phyloP scores from a whole-genome alignment of 2,888 invertebrate genomes.

The Belgica antarctica region DNA sequence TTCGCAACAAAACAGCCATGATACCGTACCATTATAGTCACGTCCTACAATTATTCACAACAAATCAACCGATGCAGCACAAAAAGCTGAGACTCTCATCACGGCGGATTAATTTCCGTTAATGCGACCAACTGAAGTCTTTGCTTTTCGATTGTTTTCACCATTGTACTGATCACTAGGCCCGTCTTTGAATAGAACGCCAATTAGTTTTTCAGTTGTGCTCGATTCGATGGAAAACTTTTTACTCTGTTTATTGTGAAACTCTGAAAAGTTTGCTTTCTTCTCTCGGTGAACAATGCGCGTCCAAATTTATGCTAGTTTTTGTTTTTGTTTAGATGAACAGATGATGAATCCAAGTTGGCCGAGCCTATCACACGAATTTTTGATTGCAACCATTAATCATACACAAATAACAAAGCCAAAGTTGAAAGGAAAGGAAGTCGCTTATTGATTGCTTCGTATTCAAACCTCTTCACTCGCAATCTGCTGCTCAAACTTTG shows the following conservation, averaged over 20 bases:
- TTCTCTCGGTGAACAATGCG: too few species aligned
- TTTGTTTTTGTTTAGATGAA: too few species aligned
- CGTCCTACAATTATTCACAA: constrained; percentile 36
- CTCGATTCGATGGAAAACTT: neutral
- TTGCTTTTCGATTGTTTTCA: constrained; percentile 11
- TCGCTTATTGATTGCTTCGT: neutral
- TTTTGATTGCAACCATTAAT: too few species aligned
- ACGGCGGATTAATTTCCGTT: constrained; percentile 1
- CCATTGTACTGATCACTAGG: neutral
- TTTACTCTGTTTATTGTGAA: too few species aligned
- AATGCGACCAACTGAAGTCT: neutral
- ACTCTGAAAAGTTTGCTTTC: too few species aligned
- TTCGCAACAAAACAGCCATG: constrained; percentile 13
- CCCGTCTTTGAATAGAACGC: neutral
- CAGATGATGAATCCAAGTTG: too few species aligned
- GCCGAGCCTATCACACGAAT: too few species aligned
- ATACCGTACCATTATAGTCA: constrained; percentile 33
- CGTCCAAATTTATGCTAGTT: too few species aligned
- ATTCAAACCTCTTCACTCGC: neutral
- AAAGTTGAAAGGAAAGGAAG: neutral
- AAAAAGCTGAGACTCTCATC: too few species aligned
- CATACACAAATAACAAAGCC: neutral
- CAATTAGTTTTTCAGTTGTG: constrained; percentile 2
- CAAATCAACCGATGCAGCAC: constrained; percentile 34
- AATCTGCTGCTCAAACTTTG: constrained; percentile 5